Conservation (phyloP, 2,888 invertebrate species). For the Pachydiplax longipennis region DNA sequence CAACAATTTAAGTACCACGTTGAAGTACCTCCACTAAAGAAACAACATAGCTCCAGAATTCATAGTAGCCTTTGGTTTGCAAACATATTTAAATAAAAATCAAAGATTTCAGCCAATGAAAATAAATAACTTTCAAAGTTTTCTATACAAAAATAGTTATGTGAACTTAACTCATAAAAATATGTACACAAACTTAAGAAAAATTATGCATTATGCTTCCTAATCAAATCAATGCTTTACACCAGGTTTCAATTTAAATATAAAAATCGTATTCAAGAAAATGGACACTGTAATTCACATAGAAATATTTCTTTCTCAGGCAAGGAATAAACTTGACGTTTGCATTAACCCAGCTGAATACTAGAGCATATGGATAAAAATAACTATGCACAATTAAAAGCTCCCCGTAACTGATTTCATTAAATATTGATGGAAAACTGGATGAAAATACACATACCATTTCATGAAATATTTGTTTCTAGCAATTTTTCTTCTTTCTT, state of each 20-base stretch:
- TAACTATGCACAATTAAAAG: no score
- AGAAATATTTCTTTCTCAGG: neutral
- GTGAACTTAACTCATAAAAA: neutral
- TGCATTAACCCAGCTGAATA: no score
- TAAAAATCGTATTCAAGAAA: neutral
- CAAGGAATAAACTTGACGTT: no score
- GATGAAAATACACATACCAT: no score
- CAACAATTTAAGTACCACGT: neutral
- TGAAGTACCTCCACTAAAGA: neutral
- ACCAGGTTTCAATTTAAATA: neutral
- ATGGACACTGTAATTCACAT: neutral
- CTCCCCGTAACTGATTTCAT: no score
- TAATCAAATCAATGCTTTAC: neutral
- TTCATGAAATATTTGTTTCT: no score
- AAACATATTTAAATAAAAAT: neutral
- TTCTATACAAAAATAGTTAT: neutral
- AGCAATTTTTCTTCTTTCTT: no score
- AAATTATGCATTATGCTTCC: neutral
- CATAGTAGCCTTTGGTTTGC: neutral
- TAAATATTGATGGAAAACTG: no score
- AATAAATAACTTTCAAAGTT: neutral
- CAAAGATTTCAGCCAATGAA: neutral
- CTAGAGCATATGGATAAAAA: no score
- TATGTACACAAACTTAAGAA: neutral
- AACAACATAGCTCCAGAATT: neutral